Evolutionary conservation across 2,888 invertebrate genomes (phyloP).

Genomic region (Aleiodes leptofemur): DNA sequence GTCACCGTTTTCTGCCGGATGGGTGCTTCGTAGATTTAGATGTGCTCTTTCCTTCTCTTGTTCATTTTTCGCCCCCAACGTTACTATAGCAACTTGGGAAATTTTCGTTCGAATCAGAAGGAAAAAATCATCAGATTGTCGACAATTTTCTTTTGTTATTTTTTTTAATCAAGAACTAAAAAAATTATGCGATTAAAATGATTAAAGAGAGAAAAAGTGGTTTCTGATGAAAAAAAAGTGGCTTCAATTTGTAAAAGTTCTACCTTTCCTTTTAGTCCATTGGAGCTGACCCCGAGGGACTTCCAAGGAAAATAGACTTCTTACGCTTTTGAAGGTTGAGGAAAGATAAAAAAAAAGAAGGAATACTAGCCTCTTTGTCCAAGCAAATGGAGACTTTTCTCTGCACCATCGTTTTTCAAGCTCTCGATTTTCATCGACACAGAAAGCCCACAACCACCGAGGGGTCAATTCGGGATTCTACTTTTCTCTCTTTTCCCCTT

Average conservation of each 20-base stretch:
- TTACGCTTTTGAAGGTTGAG: constrained; percentile 30
- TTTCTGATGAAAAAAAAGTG: constrained; percentile 33
- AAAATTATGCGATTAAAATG: constrained; percentile 18
- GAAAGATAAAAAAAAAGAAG: constrained; percentile 37
- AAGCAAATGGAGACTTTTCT: constrained; percentile 64
- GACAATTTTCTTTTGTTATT: constrained; percentile 8
- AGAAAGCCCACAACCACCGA: constrained; percentile 12
- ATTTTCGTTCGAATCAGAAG: background rate
- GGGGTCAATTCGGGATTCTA: constrained; percentile 18
- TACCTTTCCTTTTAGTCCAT: constrained; percentile 15
- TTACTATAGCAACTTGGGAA: constrained; percentile 67
- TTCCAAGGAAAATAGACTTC: constrained; percentile 34
- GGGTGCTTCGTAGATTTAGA: constrained; percentile 68
- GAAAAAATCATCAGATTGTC: constrained; percentile 24
- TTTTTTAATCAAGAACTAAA: background rate
- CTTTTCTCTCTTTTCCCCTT: background rate
- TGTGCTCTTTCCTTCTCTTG: constrained; percentile 50
- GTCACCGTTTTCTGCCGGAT: constrained; percentile 39
- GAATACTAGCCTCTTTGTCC: constrained; percentile 61
- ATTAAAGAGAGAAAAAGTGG: constrained; percentile 7
- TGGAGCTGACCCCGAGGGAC: constrained; percentile 37
- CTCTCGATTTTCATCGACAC: constrained; percentile 19
- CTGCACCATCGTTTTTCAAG: constrained; percentile 9
- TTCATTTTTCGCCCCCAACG: constrained; percentile 46
- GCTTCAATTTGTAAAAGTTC: constrained; percentile 22